These are phyloP conservation scores for Gymnopithys bicolor DNA, from an alignment of 2,797 vertebrate species.

Conservation along the genomic window DNA sequence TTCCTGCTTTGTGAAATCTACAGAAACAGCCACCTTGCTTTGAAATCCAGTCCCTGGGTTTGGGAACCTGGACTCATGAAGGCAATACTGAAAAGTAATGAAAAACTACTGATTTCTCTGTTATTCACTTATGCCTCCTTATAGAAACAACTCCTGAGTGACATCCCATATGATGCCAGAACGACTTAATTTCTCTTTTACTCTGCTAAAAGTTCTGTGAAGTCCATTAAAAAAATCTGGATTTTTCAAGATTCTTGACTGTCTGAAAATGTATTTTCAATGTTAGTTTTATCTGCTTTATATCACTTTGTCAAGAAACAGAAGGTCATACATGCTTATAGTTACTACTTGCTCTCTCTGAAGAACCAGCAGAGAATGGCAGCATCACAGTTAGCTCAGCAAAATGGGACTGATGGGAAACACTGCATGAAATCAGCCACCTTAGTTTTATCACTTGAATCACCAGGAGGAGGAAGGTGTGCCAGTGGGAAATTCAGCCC, in stretches of 20 bases:
- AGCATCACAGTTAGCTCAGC: background rate
- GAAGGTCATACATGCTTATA: background rate
- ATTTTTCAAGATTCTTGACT: background rate
- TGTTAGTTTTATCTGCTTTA: background rate
- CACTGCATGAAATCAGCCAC: background rate
- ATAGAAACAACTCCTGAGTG: fast-evolving
- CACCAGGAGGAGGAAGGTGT: background rate
- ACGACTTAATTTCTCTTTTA: background rate
- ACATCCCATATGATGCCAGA: background rate
- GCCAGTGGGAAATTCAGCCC: background rate
- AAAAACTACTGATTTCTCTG: background rate
- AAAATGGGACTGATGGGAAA: background rate
- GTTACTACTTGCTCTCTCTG: background rate
- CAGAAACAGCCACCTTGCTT: background rate
- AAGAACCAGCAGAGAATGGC: background rate
- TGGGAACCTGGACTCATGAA: background rate
- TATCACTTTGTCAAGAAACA: background rate
- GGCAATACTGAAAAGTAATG: background rate
- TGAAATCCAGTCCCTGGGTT: background rate
- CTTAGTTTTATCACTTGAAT: background rate
- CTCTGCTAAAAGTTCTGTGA: background rate
- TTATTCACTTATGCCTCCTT: background rate
- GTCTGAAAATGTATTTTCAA: background rate
- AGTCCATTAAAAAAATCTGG: background rate
- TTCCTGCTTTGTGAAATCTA: background rate